Evolutionary conservation across 2,888 invertebrate species (phyloP).

Genomic region (Scaptomyza flava): DNA sequence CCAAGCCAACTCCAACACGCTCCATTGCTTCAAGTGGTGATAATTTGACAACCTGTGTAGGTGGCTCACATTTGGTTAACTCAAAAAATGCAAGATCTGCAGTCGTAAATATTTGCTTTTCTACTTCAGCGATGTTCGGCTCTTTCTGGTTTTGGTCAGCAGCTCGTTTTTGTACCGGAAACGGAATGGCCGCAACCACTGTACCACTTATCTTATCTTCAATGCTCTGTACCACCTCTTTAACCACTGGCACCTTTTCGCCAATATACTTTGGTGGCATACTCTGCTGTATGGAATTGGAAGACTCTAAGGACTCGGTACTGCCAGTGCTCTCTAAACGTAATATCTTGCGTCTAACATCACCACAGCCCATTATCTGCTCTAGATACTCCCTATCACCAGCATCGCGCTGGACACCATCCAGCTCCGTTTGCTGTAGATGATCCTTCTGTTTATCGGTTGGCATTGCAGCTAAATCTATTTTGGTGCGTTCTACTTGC

Average conservation of each 20-base stretch:
- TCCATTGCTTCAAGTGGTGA: slow-evolving; percentile 69
- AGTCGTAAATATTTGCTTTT: slow-evolving; percentile 73
- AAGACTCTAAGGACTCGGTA: slow-evolving; percentile 59
- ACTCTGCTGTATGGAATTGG: slow-evolving; percentile 23
- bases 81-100: slow-evolving; percentile 68
- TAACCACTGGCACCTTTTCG: slow-evolving; percentile 85
- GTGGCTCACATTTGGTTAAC: slow-evolving; percentile 62
- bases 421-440: slow-evolving; percentile 21
- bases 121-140: slow-evolving; percentile 62
- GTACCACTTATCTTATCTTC: slow-evolving; percentile 85
- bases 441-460: slow-evolving; percentile 13
- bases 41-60: slow-evolving; percentile 57
- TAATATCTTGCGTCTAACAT: slow-evolving; percentile 86
- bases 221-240: slow-evolving; percentile 85
- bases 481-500: slow-evolving; percentile 59
- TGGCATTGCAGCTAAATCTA: slow-evolving; percentile 51
- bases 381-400: slow-evolving; percentile 76
- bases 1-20: slow-evolving; percentile 40
- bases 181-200: slow-evolving; percentile 69
- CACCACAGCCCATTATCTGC: slow-evolving; percentile 84
- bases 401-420: slow-evolving; percentile 36
- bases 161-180: slow-evolving; percentile 80
- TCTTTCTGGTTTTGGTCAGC: slow-evolving; percentile 48
- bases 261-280: slow-evolving; percentile 61
- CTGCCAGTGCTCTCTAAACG: slow-evolving; percentile 84